Evolutionary conservation across 2,888 invertebrate genomes (phyloP), one percentile per base, ranked within the genome.

Genomic region (Rugalucina vietnamica): DNA sequence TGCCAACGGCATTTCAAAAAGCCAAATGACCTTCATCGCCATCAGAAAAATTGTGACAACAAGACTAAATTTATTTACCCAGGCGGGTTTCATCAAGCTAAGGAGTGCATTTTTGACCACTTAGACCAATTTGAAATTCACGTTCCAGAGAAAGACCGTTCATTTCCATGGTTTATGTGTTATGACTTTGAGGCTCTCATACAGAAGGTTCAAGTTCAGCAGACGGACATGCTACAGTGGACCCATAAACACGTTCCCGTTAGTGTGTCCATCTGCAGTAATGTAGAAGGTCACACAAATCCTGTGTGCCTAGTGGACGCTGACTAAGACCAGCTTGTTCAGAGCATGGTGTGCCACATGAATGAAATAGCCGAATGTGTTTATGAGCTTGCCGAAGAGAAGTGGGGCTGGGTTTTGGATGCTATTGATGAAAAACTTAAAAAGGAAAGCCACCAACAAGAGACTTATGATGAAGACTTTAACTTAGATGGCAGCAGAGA

Each of bases 131-230:
- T 54, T 21, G 85, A 43, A 1, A 85, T 87, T 24, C 10, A 76
- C 57, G 82, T 87, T 1, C 80, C 84, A 14, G 54, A 79, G 10
- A 32, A 69, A 0, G 54, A 79, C 1, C 78, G 76, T 5, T 74
- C 73, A 0, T 86, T 77, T 65, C 84, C 86, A 2, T 86, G 81
- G 80, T 79, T 79, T 49, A 43, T 75, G 0, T 72, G 72, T 39
- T 86, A 57, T 37, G 86, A 86, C 49, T 86, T 83, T 54, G 86
- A 86, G 54, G 71, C 78, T 4, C 21, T 85, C 0, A 34, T 85
- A 1, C 60, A 76, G 32, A 74, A 79, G 21, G 54, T 82, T 0
- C 24, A 75, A 0, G 78, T 78, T 12, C 34, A 24, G 0, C n/a
- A 76, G 27, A 77, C 65, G 0, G 75, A 83, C 14, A 36, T 12